These are phyloP conservation scores for Corythucha ciliata DNA, from an alignment of 2,888 invertebrate species.

Conservation along the genomic window DNA sequence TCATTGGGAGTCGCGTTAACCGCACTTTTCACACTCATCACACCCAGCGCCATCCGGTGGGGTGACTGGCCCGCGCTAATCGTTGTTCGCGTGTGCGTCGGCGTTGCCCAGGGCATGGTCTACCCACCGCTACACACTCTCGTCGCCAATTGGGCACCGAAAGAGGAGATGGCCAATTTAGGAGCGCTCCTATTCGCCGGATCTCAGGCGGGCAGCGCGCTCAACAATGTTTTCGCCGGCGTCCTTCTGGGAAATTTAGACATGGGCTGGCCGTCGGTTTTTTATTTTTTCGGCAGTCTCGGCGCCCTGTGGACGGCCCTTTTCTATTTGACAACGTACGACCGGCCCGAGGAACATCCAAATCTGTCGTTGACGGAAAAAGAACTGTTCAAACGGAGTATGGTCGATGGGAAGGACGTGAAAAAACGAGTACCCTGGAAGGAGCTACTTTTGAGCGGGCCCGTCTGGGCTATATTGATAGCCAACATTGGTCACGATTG, in stretches of 20 bases:
- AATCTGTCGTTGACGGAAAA: constrained; percentile 61
- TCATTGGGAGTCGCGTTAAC: constrained; percentile 25
- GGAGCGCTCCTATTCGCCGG: background rate
- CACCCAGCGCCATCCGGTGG: constrained; percentile 25
- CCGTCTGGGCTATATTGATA: constrained; percentile 41
- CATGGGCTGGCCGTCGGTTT: constrained; percentile 49
- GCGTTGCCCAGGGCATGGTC: constrained; percentile 43
- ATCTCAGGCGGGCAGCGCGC: constrained; percentile 13
- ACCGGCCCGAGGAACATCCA: constrained; percentile 59
- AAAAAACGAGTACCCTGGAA: too few species aligned
- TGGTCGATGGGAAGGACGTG: too few species aligned
- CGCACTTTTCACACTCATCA: constrained; percentile 24
- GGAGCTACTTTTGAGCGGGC: constrained; percentile 48
- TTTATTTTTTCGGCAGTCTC: constrained; percentile 49
- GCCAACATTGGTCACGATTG: constrained; percentile 50
- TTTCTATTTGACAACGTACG: constrained; percentile 41
- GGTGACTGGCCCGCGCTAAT: constrained; percentile 26
- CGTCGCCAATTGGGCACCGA: constrained; percentile 52
- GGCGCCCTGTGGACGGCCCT: constrained; percentile 48
- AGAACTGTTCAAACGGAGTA: constrained; percentile 36
- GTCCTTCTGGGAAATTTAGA: constrained; percentile 15
- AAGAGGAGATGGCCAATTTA: constrained; percentile 46
- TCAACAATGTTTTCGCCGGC: constrained; percentile 14
- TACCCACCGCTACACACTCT: constrained; percentile 53
- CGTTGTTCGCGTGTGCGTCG: constrained; percentile 26